Evolutionary conservation across 2,888 invertebrate genomes (phyloP), one percentile per base, ranked within the genome.

Genomic region (Carpatolechia fugitivella): DNA sequence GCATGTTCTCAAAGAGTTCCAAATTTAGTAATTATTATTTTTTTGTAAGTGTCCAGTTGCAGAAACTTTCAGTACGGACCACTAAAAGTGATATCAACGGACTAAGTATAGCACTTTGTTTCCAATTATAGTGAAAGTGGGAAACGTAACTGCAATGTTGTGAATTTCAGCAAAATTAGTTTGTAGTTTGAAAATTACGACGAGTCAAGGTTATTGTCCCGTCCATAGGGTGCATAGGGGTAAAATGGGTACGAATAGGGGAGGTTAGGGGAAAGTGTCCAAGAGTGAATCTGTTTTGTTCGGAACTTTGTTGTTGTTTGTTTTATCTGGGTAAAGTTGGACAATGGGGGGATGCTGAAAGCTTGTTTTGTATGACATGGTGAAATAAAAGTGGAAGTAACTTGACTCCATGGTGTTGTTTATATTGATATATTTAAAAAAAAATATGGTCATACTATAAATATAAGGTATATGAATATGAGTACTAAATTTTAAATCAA

Each of bases 271-370:
- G 24, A 50, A 29, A 36, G 36, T 50, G 49, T 54, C 51, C 47
- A 55, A 56, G 47, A 56, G 56, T 54, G 59, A 59, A 59, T 49
- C 59, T 55, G 59, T 56, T 59, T 50, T 57, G 53, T 56, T 53
- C 30, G 33, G 18, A 44, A 46, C 35, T 46, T 53, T 35, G 46
- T 46, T 52, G 33, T 41, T 48, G 48, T 48, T 47, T 29, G 47
- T 47, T 33, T 50, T 50, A 50, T 50, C 50, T 50, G n/a, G 18
- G 47, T 29, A 47, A 47, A 30, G 40, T 44, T 52, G 41, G 16
- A 38, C 31, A 40, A 53, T 29, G 46, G 33, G 52, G 46, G 38
- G 8, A 18, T 16, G 3, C 16, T 40, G 49, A 30, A 48, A 40
- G 52, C 31, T 29, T 16, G 36, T 14, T 1, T 2, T 29, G 30